Percentiles rank a stretch among this genome's conserved stretches.
Conservation (phyloP, 2,888 invertebrate species). For the Sesia apiformis region DNA sequence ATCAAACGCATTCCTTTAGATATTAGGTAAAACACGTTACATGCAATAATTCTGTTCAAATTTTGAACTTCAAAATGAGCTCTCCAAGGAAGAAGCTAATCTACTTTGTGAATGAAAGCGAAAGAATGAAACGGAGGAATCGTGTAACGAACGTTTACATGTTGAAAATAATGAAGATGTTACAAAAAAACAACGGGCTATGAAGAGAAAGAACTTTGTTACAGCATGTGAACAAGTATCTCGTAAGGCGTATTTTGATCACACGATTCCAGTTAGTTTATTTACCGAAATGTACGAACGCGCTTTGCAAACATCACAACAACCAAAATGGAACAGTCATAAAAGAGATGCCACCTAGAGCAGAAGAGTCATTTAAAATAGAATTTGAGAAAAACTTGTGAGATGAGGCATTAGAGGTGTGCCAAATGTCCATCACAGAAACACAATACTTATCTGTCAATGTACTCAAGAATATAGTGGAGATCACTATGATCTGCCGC, state of each 20-base stretch:
- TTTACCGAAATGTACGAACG: constrained; percentile 38
- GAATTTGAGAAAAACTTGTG: constrained; percentile 52
- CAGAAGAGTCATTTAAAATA: constrained; percentile 46
- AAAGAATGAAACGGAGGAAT: constrained; percentile 15
- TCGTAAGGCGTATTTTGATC: constrained; percentile 37
- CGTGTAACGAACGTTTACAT: constrained; percentile 27
- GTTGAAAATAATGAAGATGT: constrained; percentile 17
- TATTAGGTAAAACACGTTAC: no score
- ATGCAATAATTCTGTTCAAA: no score
- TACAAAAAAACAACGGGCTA: constrained; percentile 15
- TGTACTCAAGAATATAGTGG: constrained; percentile 49
- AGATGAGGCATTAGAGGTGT: constrained; percentile 58
- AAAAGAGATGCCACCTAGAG: constrained; percentile 33
- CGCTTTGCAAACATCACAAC: constrained; percentile 32
- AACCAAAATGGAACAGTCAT: constrained; percentile 15
- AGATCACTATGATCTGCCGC: constrained; percentile 64
- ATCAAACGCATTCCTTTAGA: no score
- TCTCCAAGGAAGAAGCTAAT: neutral
- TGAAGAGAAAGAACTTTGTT: constrained; percentile 46
- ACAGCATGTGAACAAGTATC: constrained; percentile 53
- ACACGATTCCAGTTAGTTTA: constrained; percentile 38
- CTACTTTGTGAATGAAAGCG: constrained; percentile 15
- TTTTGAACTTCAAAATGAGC: neutral
- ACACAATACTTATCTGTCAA: constrained; percentile 47
- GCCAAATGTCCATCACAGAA: constrained; percentile 38